phyloP scores from a whole-genome alignment of 2,113 vertebrate species.

The Proterorhinus semilunaris region DNA sequence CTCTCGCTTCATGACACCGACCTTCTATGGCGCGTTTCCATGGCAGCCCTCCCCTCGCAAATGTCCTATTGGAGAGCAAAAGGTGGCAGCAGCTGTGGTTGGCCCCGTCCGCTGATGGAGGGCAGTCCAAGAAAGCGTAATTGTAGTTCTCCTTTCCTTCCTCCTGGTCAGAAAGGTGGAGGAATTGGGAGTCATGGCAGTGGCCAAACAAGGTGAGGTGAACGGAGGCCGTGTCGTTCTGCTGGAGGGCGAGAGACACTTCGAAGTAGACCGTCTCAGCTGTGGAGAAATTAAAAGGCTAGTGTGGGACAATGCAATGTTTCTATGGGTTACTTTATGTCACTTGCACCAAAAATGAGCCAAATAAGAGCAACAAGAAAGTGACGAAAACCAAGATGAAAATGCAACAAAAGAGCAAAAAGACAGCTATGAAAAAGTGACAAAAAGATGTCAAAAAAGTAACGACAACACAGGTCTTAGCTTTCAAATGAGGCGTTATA shows the following conservation, averaged over 20 bases:
- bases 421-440: too few species aligned
- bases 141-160: neutral
- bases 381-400: too few species aligned
- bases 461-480: too few species aligned
- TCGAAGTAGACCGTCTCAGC: slow-evolving; percentile 22
- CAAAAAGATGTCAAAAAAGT: too few species aligned
- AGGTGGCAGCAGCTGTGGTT: slow-evolving; percentile 60
- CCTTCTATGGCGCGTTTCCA: slow-evolving; percentile 54
- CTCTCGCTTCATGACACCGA: slow-evolving; percentile 36
- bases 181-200: slow-evolving; percentile 32
- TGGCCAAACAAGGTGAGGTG: slow-evolving; percentile 50
- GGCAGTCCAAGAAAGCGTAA: slow-evolving; percentile 58
- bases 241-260: slow-evolving; percentile 42
- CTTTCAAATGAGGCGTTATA: too few species aligned
- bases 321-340: neutral
- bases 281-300: slow-evolving; percentile 6
- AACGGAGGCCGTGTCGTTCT: slow-evolving; percentile 11
- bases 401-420: too few species aligned
- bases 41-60: slow-evolving; percentile 39
- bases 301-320: neutral
- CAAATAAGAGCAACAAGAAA: too few species aligned
- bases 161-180: slow-evolving; percentile 37
- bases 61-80: slow-evolving; percentile 55
- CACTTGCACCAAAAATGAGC: too few species aligned
- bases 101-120: slow-evolving; percentile 24